Base-by-base conservation (phyloP, 1,140 invertebrate genomes). In the Linepithema humile region DNA sequence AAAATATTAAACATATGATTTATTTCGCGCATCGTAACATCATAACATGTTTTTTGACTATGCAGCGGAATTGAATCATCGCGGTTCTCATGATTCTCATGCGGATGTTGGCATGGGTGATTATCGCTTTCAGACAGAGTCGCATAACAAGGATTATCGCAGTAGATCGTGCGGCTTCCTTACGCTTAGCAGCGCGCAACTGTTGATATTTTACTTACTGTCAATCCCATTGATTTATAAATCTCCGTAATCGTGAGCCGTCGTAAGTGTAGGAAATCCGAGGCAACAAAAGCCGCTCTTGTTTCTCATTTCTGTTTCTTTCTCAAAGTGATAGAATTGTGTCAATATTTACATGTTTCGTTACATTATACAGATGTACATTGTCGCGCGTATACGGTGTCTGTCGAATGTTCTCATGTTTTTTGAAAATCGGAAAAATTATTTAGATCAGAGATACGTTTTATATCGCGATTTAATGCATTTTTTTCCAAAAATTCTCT, bases 121-220 rank as follows among this genome's bases (percentile, higher is more conserved):
- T 77, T 65, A 65, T 77, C 29, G 3, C 2, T 59, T 1, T 50
- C 59, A 12, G 35, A 45, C 23, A 48, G 7, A 48, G 15, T 35
- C 17, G 3, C 12, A 23, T 17, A 53, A 69, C 32, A 43, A 40
- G 23, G 23, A 55, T 80, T 69, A 80, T 59, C 35, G 64, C 4
- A 23, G 17, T 17, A 32, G 0, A 69, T 50, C 6, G 5, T 50
- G n/a, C 62, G 48, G 75, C 48, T 80, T 80, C 64, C 48, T 67
- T 57, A 32, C 35, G 32, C 43, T 69, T n/a, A 48, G 6, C n/a
- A 23, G 35, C 40, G n/a, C n/a, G n/a, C 15, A 65, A 50, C 23
- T 80, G 48, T 70, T 80, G 48, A 69, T 40, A 72, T 38, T 64
- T 67, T 67, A 17, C 10, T 29, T 45, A 45, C 15, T 75, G 55